Conservation (phyloP, 92 coral and sea anemone species). For the Epizoanthus illoricatus region DNA sequence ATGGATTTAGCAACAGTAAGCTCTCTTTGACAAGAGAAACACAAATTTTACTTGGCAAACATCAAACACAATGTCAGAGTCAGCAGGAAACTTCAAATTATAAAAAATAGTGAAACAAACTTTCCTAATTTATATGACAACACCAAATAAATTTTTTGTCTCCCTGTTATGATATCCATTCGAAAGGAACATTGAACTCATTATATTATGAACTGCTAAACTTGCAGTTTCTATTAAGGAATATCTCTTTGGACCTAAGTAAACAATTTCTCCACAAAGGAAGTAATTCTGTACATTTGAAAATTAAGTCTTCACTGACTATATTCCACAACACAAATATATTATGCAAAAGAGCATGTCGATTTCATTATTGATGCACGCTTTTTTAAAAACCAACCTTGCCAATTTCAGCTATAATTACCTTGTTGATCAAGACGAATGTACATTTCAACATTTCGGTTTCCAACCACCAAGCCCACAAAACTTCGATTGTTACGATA, state of each 20-base stretch:
- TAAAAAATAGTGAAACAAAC: not conserved
- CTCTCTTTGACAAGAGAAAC: conserved; percentile 1
- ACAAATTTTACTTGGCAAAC: not conserved
- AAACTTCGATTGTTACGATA: too few relatives aligned
- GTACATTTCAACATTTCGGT: too few relatives aligned
- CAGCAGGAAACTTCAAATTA: too few relatives aligned
- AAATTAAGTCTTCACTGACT: not conserved
- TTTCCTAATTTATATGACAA: not conserved
- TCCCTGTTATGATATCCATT: not conserved
- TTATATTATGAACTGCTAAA: too few relatives aligned
- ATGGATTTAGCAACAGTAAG: not conserved
- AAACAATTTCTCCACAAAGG: conserved; percentile 13
- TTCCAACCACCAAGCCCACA: too few relatives aligned
- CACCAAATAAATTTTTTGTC: not conserved
- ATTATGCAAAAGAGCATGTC: not conserved
- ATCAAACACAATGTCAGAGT: not conserved
- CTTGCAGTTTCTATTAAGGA: not conserved
- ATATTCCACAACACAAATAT: not conserved
- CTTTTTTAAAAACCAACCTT: not conserved
- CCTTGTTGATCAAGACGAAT: too few relatives aligned
- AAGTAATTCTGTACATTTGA: conserved; percentile 15
- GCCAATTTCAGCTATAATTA: conserved; percentile 7
- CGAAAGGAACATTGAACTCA: not conserved
- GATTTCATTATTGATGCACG: not conserved
- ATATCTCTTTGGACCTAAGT: not conserved